Base-by-base conservation (phyloP, 2,797 vertebrate species). In the Poeciliopsis turneri region DNA sequence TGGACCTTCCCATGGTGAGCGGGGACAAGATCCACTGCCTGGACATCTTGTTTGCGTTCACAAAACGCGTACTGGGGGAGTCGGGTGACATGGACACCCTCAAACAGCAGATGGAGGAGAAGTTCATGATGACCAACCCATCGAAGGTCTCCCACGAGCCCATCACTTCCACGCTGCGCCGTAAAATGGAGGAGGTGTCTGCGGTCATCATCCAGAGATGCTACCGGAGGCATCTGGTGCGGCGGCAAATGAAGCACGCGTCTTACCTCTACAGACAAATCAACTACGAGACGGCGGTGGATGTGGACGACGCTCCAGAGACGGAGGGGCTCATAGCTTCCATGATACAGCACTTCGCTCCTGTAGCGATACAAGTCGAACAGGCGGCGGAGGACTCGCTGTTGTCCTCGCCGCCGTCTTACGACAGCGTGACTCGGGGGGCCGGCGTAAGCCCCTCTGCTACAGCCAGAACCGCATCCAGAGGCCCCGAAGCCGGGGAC, bases 91-190 rank as follows among this genome's bases (percentile, higher is more conserved):
- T 99, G 98, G 98, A 99, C 2, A 96, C 98, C 64, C 96, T 99
- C 74, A 99, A 99, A 92, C 97, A 98, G 92, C 98, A 99, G 90
- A 99, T 99, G 98, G 98, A 99, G 90, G 98, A 99, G 83, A 99
- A 98, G 90, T 99, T 99, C 91, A 99, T 99, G 98, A 95, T 96
- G 0, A 96, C 97, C 2, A 99, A 99, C 86, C 97, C 97, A 0
- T 99, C 98, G 10, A 99, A 98, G 91, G 95, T 98, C 80, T 99
- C 98, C 78, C 97, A 99, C 0, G 97, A 99, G 90, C 98, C 98
- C 1, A 99, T 99, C 84, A 99, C 98, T 1, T 98, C 98, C 45
- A 99, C 98, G 0, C 95, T 99, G 15, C 95, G 97, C 12, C 95
- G 96, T 83, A 99, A 98, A 72, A 95, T 99, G 51, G 98, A 99